Conservation (phyloP, 2,113 vertebrate genomes). For the Psammodynastes pulverulentus region DNA sequence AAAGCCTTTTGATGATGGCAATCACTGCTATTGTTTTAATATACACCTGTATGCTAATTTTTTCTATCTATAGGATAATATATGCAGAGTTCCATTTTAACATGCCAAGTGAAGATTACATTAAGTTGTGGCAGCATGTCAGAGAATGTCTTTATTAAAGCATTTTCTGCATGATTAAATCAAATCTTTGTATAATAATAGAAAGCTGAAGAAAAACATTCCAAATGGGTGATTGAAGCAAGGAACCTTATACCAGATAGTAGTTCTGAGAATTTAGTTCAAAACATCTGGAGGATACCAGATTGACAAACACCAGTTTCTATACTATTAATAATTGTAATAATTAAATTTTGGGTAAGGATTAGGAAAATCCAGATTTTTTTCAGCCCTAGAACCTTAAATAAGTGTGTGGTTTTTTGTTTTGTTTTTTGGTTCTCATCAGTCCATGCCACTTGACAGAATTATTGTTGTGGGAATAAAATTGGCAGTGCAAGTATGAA, state of each 20-base stretch:
- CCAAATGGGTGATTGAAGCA: neutral
- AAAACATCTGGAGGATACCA: neutral
- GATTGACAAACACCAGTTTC: neutral
- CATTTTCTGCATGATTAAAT: neutral
- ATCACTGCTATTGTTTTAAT: constrained; percentile 2
- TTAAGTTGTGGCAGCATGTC: neutral
- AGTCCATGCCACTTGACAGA: neutral
- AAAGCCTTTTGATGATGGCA: constrained; percentile 4
- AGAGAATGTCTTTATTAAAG: neutral
- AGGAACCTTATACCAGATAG: neutral
- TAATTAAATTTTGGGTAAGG: neutral
- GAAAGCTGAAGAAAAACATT: neutral
- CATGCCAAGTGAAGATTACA: neutral
- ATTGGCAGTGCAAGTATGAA: neutral
- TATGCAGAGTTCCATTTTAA: neutral
- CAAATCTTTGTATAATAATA: neutral
- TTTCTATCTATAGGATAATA: neutral
- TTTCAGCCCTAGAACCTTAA: neutral
- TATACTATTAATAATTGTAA: neutral
- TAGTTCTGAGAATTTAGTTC: neutral
- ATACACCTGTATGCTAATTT: constrained; percentile 19
- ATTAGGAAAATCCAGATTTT: neutral
- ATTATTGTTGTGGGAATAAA: neutral
- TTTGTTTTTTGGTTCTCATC: neutral
- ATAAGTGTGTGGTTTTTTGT: neutral